Evolutionary conservation across 2,113 vertebrate species (phyloP), one percentile per base, ranked within the genome.

Genomic region (Pleuronectes platessa): DNA sequence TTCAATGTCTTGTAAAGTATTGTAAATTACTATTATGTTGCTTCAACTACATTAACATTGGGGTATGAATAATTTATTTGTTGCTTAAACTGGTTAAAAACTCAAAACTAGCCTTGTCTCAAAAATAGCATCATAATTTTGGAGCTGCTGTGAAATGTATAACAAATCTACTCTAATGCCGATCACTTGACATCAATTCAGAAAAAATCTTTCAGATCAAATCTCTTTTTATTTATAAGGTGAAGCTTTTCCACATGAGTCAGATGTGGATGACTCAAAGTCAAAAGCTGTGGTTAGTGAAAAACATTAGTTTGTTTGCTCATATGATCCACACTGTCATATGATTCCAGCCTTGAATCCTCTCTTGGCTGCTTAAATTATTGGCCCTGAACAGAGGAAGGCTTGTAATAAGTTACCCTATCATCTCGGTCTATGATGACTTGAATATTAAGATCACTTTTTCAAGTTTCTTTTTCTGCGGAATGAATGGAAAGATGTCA

Each of bases 181-280:
- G 8, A 26, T 83, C 76, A 69, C 66, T 74, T 68, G 37, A 86
- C 35, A 53, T 78, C 58, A 76, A 40, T 51, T 21, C 21, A 55
- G n/a, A 54, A 56, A 47, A 37, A 3, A 42, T 71, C n/a, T 60
- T 56, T 54, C 17, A 53, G 11, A 62, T 61, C 63, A 45, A 31
- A 35, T 58, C 5, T 62, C 42, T 2, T 15, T 61, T 51, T 66
- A 51, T 75, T 71, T 70, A 20, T 53, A 23, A 74, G 56, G 13
- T 21, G 42, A 62, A 40, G 45, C 65, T 64, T 83, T 86, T 83
- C 65, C 62, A 81, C 54, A 78, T 80, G 76, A 89, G 79, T 92
- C 86, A 91, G 64, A 84, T 5, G 26, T 37, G 1, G 11, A 63
- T 91, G 90, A 93, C 61, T 91, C 89, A 87, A 21, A 70, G 66